phyloP scores from a whole-genome alignment of 2,113 vertebrate species.

The Ophthalmolycus amberensis region DNA sequence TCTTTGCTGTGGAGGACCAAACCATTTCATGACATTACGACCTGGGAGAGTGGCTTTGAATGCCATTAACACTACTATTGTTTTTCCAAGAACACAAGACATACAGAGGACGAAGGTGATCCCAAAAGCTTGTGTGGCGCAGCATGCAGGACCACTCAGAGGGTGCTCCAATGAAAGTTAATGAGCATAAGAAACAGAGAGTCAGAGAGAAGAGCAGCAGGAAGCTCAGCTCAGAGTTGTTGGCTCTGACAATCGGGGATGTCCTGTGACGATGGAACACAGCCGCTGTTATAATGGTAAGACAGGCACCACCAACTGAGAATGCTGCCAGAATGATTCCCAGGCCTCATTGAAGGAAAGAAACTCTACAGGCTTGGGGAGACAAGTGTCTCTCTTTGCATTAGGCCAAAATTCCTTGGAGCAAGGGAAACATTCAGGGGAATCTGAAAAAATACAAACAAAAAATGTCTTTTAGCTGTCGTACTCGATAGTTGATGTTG shows the following conservation, averaged over 20 bases:
- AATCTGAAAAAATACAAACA: no score
- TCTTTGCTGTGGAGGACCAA: slow-evolving; percentile 75
- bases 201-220: slow-evolving; percentile 70
- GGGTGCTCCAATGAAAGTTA: slow-evolving; percentile 67
- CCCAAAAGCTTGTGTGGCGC: slow-evolving; percentile 53
- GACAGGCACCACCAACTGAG: no score
- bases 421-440: no score
- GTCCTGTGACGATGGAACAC: slow-evolving; percentile 41
- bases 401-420: no score
- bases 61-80: slow-evolving; percentile 44
- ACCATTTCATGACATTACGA: slow-evolving; percentile 70
- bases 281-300: no score
- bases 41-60: slow-evolving; percentile 52
- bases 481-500: no score
- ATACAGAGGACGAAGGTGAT: slow-evolving; percentile 48
- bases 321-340: no score
- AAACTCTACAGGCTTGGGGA: no score
- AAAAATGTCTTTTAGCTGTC: no score
- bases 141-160: slow-evolving; percentile 74
- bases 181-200: slow-evolving; percentile 71
- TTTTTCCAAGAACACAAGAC: slow-evolving; percentile 44
- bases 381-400: no score
- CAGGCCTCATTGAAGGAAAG: no score
- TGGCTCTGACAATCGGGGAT: slow-evolving; percentile 77
- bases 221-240: slow-evolving; percentile 81